These are phyloP conservation scores for Sandelia bainsii DNA, from an alignment of 2,797 vertebrate species.

Conservation along the genomic window DNA sequence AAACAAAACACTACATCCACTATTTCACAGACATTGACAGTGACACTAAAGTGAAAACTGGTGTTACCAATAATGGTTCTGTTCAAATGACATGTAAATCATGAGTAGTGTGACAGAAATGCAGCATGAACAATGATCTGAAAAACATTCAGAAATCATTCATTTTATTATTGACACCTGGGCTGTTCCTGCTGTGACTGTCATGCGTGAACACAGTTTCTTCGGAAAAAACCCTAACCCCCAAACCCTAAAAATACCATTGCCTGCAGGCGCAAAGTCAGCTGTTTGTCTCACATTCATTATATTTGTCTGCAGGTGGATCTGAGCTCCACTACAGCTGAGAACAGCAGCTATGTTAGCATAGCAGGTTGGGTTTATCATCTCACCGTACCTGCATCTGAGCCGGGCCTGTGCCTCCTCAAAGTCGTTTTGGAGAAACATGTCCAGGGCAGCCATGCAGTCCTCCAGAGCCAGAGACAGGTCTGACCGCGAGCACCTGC, in stretches of 20 bases:
- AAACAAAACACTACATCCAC: background rate
- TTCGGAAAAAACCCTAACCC: background rate
- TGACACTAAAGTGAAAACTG: no score
- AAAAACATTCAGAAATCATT: background rate
- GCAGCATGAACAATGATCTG: background rate
- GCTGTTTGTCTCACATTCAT: slow-evolving; percentile 5
- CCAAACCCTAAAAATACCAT: background rate
- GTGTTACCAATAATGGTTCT: no score
- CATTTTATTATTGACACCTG: background rate
- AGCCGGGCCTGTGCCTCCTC: slow-evolving; percentile 91
- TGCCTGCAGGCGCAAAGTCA: background rate
- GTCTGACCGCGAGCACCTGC: slow-evolving; percentile 88
- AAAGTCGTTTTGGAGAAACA: slow-evolving; percentile 96
- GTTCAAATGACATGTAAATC: no score
- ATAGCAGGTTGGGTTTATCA: background rate
- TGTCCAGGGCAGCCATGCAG: slow-evolving; percentile 94
- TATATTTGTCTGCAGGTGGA: slow-evolving; percentile 9
- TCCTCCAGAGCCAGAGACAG: slow-evolving; percentile 91
- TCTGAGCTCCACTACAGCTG: background rate
- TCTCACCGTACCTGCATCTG: slow-evolving; percentile 86
- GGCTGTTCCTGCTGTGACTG: no score
- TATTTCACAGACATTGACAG: no score
- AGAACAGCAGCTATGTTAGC: slow-evolving; percentile 1
- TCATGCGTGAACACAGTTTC: no score
- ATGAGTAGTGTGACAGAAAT: background rate